Evolutionary conservation across 23 tunicate species (phyloP).

Genomic region (Ciona savignyi): DNA sequence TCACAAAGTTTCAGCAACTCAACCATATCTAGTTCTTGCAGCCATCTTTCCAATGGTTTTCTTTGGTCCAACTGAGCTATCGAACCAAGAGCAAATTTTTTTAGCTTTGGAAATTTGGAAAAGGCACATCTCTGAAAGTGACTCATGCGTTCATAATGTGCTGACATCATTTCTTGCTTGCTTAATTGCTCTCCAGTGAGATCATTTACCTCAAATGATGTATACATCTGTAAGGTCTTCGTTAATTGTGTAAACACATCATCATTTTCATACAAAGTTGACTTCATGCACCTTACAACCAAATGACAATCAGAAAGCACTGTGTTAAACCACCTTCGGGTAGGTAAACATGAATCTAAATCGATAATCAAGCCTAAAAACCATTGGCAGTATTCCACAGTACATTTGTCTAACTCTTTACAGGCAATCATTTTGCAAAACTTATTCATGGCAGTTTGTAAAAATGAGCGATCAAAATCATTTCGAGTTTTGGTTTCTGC

Average conservation of each 20-base stretch:
- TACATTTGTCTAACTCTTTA: slow-evolving; percentile 42
- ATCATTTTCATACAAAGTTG: slow-evolving; percentile 65
- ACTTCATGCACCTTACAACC: slow-evolving; percentile 78
- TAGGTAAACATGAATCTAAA: slow-evolving; percentile 83
- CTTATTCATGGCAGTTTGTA: slow-evolving; percentile 43
- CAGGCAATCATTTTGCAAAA: slow-evolving; percentile 66
- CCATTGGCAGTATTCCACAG: slow-evolving; percentile 70
- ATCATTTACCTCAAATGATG: slow-evolving; percentile 94
- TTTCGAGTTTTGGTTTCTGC: slow-evolving; percentile 46
- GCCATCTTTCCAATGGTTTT: slow-evolving; percentile 43
- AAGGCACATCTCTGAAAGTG: slow-evolving; percentile 76
- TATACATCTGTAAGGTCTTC: slow-evolving; percentile 59
- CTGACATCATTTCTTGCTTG: slow-evolving; percentile 74
- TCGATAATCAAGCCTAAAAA: slow-evolving; percentile 94
- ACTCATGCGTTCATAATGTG: slow-evolving; percentile 80
- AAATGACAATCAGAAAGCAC: slow-evolving; percentile 57
- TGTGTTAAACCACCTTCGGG: slow-evolving; percentile 87
- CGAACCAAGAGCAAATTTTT: slow-evolving; percentile 57
- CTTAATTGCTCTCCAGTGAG: slow-evolving; percentile 86
- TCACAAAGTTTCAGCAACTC: slow-evolving; percentile 48
- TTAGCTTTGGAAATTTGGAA: slow-evolving; percentile 58
- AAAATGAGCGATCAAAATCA: slow-evolving; percentile 57
- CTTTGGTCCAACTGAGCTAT: slow-evolving; percentile 65
- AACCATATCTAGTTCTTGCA: slow-evolving; percentile 22
- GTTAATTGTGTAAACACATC: slow-evolving; percentile 92